phyloP scores from a whole-genome alignment of 2,113 vertebrate genomes.

The Quiscalus mexicanus region DNA sequence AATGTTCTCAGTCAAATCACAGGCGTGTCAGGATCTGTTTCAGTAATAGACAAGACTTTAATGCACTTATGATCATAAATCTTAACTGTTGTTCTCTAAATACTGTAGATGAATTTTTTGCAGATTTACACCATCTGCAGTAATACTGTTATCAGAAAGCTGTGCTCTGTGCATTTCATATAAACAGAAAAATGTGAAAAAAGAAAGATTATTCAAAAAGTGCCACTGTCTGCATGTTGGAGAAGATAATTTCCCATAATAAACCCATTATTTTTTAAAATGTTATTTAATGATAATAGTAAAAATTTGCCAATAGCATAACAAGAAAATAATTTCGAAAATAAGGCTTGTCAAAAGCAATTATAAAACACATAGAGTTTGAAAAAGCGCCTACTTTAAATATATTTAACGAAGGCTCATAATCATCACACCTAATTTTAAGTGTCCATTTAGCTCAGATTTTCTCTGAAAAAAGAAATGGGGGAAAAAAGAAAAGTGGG shows the following conservation, averaged over 20 bases:
- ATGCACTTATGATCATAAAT: not conserved
- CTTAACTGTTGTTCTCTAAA: not conserved
- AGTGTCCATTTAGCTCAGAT: not conserved
- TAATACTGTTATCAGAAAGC: not conserved
- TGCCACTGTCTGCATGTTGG: not conserved
- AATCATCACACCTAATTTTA: not conserved
- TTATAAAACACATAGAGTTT: not conserved
- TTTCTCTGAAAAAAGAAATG: not conserved
- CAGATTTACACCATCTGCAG: not conserved
- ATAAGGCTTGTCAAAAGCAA: not conserved
- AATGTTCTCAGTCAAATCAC: slow-evolving; percentile 22
- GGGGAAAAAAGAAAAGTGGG: not conserved
- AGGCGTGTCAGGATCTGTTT: not conserved
- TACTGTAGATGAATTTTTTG: not conserved
- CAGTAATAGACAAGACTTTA: not conserved
- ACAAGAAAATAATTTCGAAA: not conserved
- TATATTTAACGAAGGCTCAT: not conserved
- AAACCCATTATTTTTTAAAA: not conserved
- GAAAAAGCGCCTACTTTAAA: not conserved
- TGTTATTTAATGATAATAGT: not conserved
- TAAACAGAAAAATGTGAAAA: not conserved
- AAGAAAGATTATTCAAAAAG: not conserved
- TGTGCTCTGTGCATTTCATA: not conserved
- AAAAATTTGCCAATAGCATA: not conserved
- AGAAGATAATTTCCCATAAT: not conserved